Evolutionary conservation across 2,113 vertebrate genomes (phyloP).

Genomic region (Dinomys branickii): DNA sequence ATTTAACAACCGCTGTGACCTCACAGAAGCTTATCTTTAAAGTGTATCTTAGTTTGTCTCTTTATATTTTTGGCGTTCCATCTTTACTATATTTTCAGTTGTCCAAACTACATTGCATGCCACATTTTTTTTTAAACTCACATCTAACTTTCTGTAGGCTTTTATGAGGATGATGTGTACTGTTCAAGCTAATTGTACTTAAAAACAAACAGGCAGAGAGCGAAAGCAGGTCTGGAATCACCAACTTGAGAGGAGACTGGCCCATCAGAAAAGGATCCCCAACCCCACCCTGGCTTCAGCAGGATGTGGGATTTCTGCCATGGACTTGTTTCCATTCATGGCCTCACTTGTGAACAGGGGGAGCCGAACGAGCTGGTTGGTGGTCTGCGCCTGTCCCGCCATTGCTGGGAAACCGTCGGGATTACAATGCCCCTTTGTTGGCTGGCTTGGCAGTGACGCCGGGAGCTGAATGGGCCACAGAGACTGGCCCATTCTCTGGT

Average conservation of each 20-base stretch:
- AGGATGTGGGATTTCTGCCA: constrained; percentile 59
- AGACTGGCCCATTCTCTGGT: constrained; percentile 60
- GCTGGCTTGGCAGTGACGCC: constrained; percentile 66
- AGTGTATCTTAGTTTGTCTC: background rate
- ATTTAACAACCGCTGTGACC: background rate
- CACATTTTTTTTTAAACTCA: background rate
- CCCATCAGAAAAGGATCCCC: background rate
- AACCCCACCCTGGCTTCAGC: background rate
- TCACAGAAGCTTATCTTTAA: background rate
- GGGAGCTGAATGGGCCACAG: constrained; percentile 69
- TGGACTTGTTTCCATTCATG: constrained; percentile 64
- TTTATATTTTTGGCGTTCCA: background rate
- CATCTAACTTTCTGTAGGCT: background rate
- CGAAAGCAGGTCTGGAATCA: background rate
- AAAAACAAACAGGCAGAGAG: background rate
- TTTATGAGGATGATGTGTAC: background rate
- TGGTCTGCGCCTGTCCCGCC: constrained; percentile 70
- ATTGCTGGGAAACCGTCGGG: constrained; percentile 76
- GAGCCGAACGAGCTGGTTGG: constrained; percentile 58
- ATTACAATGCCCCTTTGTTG: constrained; percentile 78
- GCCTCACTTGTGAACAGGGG: constrained; percentile 63
- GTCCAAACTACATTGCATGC: background rate
- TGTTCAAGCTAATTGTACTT: background rate
- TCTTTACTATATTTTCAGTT: constrained; percentile 35
- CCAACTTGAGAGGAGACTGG: background rate